Evolutionary conservation across 2,113 vertebrate species (phyloP).

Genomic region (Datnioides undecimradiatus): DNA sequence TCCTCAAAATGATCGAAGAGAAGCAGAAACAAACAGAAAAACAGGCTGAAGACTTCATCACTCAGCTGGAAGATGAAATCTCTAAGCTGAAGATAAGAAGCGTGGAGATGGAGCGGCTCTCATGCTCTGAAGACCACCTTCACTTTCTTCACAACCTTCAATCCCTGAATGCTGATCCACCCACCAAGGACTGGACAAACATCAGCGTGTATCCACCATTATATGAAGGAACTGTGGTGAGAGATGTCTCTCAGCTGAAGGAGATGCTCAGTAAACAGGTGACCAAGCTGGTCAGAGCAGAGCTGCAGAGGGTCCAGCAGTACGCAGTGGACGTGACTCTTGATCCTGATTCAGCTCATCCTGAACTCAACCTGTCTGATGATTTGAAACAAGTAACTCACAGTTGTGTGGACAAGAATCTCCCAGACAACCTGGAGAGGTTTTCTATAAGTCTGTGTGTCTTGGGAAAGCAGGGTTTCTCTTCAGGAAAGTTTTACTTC

Average conservation of each 20-base stretch:
- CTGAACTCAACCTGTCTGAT: accelerated
- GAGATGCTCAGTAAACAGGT: not conserved
- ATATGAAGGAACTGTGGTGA: no score
- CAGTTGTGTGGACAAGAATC: not conserved
- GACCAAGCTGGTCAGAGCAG: not conserved
- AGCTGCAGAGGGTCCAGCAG: slow-evolving; percentile 33
- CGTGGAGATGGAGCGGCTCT: no score
- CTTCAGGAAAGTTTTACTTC: slow-evolving; percentile 30
- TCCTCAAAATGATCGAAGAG: not conserved
- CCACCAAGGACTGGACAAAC: no score
- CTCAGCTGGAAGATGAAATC: no score
- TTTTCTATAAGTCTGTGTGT: accelerated
- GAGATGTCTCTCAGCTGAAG: no score
- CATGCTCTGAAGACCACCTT: no score
- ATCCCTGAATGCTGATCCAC: no score
- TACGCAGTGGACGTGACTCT: slow-evolving; percentile 31
- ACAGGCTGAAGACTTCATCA: not conserved
- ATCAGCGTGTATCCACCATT: no score
- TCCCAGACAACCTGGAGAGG: slow-evolving; percentile 14
- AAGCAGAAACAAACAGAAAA: not conserved
- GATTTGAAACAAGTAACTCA: not conserved
- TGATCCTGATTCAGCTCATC: slow-evolving; percentile 25
- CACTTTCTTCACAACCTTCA: no score
- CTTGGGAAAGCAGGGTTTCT: slow-evolving; percentile 32
- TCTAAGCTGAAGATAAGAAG: no score